These are phyloP conservation scores for Catocala sponsa DNA, from an alignment of 2,888 invertebrate genomes.

Conservation along the genomic window DNA sequence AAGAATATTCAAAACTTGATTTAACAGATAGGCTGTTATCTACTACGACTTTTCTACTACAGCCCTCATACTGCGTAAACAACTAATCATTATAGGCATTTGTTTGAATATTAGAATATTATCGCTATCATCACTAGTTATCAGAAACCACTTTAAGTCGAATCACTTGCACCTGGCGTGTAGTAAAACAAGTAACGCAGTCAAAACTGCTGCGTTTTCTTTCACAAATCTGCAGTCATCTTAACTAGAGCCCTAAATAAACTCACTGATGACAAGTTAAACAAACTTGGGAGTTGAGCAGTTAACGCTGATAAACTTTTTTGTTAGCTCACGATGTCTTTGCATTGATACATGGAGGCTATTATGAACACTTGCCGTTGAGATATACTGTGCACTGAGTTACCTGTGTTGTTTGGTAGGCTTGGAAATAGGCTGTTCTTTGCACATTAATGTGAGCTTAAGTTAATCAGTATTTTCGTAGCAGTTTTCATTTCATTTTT, in stretches of 20 bases:
- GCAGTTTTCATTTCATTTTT: no score
- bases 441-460: background rate
- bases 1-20: no score
- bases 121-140: no score
- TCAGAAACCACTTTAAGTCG: no score
- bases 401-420: conserved; percentile 14
- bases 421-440: background rate
- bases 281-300: conserved; percentile 64
- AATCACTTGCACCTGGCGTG: no score
- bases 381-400: conserved; percentile 16
- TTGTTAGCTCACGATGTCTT: conserved; percentile 60
- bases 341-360: conserved; percentile 75
- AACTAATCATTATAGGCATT: no score
- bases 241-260: conserved; percentile 59
- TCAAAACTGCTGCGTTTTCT: background rate
- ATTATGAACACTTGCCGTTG: conserved; percentile 69
- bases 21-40: no score
- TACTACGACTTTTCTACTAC: no score
- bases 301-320: conserved; percentile 68
- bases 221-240: conserved; percentile 35
- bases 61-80: no score
- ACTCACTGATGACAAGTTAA: conserved; percentile 71
- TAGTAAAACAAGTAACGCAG: no score
- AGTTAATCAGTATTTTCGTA: no score
- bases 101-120: no score